Percentiles rank a stretch among this genome's conserved stretches.
These are phyloP conservation scores for Amblyjoppa proteus DNA, from an alignment of 2,888 invertebrate genomes.

Conservation along the genomic window DNA sequence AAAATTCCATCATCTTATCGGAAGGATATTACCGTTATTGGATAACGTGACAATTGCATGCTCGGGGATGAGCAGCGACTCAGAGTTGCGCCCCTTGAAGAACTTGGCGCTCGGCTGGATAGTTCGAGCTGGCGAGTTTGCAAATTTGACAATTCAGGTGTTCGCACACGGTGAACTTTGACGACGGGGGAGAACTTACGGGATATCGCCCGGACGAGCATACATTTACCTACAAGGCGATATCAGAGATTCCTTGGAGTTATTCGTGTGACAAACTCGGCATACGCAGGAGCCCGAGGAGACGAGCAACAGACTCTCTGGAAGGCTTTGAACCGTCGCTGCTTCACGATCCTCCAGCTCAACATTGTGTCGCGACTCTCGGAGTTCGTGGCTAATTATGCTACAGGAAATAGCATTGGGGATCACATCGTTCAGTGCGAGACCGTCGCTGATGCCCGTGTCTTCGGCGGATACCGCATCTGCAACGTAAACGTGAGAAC, in stretches of 20 bases:
- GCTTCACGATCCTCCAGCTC: slow-evolving; percentile 65
- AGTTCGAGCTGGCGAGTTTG: too few relatives aligned
- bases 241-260: slow-evolving; percentile 86
- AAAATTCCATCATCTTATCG: too few relatives aligned
- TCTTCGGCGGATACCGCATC: slow-evolving; percentile 20
- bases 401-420: slow-evolving; percentile 61
- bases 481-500: slow-evolving; percentile 9
- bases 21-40: not conserved
- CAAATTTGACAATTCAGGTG: not conserved
- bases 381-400: slow-evolving; percentile 75
- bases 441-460: slow-evolving; percentile 17
- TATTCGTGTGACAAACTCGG: slow-evolving; percentile 88
- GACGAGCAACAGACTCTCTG: slow-evolving; percentile 72
- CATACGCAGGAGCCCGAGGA: slow-evolving; percentile 88
- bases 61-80: not conserved
- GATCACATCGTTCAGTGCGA: slow-evolving; percentile 7
- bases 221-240: slow-evolving; percentile 86
- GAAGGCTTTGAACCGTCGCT: slow-evolving; percentile 69
- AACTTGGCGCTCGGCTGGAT: not conserved
- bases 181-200: not conserved
- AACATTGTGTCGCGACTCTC: slow-evolving; percentile 74
- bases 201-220: not conserved
- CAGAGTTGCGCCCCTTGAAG: not conserved
- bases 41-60: not conserved
- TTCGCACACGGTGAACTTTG: not conserved